Percentiles rank a stretch among this genome's conserved stretches.
Conservation (phyloP, 2,888 invertebrate species). For the Ceratothoa steindachneri region DNA sequence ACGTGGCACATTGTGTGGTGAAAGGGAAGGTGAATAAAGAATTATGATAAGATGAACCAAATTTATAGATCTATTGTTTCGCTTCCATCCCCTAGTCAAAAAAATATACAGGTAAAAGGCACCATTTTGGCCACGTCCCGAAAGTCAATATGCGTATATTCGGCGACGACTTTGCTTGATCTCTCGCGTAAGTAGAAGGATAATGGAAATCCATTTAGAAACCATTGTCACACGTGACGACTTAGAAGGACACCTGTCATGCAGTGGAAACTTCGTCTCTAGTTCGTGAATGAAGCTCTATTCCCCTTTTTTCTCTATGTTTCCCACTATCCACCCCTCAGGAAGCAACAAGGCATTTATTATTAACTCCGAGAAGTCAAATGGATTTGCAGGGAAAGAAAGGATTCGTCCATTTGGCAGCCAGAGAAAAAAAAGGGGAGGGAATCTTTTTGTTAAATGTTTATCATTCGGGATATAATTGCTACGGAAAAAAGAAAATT, state of each 20-base stretch:
- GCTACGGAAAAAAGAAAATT: neutral
- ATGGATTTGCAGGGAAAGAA: neutral
- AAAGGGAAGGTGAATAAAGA: no score
- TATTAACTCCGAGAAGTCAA: neutral
- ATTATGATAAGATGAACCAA: no score
- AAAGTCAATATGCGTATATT: no score
- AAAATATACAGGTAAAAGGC: no score
- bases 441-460: neutral
- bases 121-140: no score
- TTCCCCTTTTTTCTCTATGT: neutral
- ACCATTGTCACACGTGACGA: neutral
- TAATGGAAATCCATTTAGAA: neutral
- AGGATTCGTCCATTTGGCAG: neutral
- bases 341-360: neutral
- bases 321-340: neutral
- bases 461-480: neutral
- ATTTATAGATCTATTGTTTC: no score
- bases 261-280: neutral
- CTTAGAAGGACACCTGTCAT: neutral
- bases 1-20: no score
- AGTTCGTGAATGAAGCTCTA: no score
- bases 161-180: no score
- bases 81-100: no score
- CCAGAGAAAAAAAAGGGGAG: neutral
- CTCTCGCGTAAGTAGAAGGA: no score